Base-by-base conservation (phyloP, 2,797 vertebrate genomes). In the Cyprinodon diabolis region DNA sequence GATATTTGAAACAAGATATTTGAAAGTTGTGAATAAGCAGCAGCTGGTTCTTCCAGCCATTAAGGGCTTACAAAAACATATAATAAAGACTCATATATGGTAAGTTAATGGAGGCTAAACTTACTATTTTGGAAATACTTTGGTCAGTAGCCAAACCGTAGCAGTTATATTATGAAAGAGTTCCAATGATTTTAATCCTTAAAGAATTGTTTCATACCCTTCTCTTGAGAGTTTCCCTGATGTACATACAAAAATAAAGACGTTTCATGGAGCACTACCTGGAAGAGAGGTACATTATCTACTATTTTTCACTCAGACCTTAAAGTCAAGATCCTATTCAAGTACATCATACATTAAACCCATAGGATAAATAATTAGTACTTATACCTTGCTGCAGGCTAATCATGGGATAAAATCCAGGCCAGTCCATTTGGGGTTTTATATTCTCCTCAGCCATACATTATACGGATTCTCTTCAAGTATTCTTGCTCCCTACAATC, bases 1-100 rank as follows among this genome's bases (percentile, higher is more conserved):
- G 79, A n/a, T n/a, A n/a, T n/a, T n/a, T n/a, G n/a, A n/a, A 89
- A 21, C 91, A 95, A 52, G 93, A 94, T 95, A 94, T 90, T 90
- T 96, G 55, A 94, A 89, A 87, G 67, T 82, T 63, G 51, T 92
- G 69, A 94, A 90, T 77, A 93, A 88, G 56, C 90, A 93, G 58
- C 84, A 94, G 52, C 84, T 95, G 89, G 93, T 93, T 62, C 87
- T 94, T 88, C 94, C 95, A 51, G 65, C 78, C 77, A 77, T 93
- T 81, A 84, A 80, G 54, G 86, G 92, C 49, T 51, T 85, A 58
- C 89, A 86, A 47, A 86, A 87, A 55, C 84, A 75, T 58, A 84
- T 55, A 30, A 19, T 58, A 11, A 90, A 89, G 62, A 82, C 88
- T 84, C 84, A 87, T 43, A 92, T 82, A 89, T 94, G 93, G 93